A percentile compares a stretch with the other conserved stretches of the same genome.
Conservation (phyloP, 2,797 vertebrate species). For the Neosilurus hyrtlii region DNA sequence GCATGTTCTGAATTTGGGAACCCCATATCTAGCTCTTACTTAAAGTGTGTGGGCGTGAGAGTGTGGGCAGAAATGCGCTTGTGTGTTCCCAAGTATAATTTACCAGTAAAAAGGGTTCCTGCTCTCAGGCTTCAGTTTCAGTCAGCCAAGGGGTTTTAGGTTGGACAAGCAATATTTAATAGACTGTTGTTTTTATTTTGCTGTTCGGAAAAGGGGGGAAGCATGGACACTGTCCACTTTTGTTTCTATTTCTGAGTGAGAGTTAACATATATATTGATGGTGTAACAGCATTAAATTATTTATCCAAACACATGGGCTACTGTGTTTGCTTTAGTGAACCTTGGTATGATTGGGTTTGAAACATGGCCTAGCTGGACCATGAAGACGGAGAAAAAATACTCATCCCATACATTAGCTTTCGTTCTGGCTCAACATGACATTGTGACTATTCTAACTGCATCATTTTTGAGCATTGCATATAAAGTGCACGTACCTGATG, state of each 20-base stretch:
- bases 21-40: slow-evolving; percentile 7
- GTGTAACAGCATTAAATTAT: slow-evolving; percentile 73
- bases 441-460: neutral
- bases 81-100: slow-evolving; percentile 20
- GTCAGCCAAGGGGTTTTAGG: slow-evolving; percentile 53
- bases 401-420: slow-evolving; percentile 12
- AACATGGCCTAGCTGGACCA: neutral
- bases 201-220: slow-evolving; percentile 26
- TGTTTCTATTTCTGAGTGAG: slow-evolving; percentile 57
- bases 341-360: neutral
- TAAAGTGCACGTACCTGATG: neutral
- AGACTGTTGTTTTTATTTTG: slow-evolving; percentile 49
- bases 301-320: slow-evolving; percentile 60
- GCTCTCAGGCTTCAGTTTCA: slow-evolving; percentile 52
- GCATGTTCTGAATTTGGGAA: slow-evolving; percentile 14
- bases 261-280: slow-evolving; percentile 61
- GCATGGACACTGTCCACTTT: slow-evolving; percentile 40
- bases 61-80: neutral
- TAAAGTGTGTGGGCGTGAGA: neutral
- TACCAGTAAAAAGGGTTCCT: slow-evolving; percentile 41
- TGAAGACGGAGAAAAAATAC: neutral
- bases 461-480: neutral
- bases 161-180: slow-evolving; percentile 60
- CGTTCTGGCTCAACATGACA: neutral
- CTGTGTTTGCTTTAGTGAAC: slow-evolving; percentile 33